phyloP scores from a whole-genome alignment of 1,140 invertebrate genomes.

The Brachionus manjavacas region DNA sequence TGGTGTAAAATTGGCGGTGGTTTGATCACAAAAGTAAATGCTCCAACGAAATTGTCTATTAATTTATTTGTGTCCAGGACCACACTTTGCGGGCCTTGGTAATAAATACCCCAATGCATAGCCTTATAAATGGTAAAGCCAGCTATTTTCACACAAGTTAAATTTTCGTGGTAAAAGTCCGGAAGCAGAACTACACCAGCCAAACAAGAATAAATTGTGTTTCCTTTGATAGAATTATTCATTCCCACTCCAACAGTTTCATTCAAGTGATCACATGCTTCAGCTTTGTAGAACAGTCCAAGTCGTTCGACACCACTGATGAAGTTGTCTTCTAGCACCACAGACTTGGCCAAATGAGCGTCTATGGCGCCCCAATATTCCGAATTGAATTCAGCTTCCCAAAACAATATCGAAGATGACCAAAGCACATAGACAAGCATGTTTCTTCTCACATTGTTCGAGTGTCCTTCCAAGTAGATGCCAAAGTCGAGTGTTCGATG shows the following conservation, averaged over 20 bases:
- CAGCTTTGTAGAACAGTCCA: constrained; percentile 46
- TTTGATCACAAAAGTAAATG: neutral
- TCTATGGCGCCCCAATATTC: constrained; percentile 47
- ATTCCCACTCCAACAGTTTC: neutral
- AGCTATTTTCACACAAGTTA: neutral
- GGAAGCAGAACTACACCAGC: neutral
- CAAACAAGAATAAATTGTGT: constrained; percentile 44
- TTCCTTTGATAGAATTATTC: constrained; percentile 42
- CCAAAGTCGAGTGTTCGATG: constrained; percentile 26
- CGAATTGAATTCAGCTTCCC: constrained; percentile 46
- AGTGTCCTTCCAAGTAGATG: constrained; percentile 37
- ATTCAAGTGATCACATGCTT: constrained; percentile 11
- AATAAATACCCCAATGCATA: constrained; percentile 32
- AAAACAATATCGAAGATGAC: constrained; percentile 42
- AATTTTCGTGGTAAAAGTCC: constrained; percentile 44
- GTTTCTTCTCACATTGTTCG: constrained; percentile 45
- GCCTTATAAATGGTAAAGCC: constrained; percentile 1
- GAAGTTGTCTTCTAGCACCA: constrained; percentile 47
- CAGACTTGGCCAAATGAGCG: constrained; percentile 44
- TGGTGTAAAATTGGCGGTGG: neutral
- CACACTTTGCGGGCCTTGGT: neutral
- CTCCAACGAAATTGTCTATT: neutral
- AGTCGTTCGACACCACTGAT: constrained; percentile 48
- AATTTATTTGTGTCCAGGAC: neutral
- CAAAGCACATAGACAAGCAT: constrained; percentile 46